Evolutionary conservation across 2,888 invertebrate species (phyloP).

Genomic region (Acleris sparsana): DNA sequence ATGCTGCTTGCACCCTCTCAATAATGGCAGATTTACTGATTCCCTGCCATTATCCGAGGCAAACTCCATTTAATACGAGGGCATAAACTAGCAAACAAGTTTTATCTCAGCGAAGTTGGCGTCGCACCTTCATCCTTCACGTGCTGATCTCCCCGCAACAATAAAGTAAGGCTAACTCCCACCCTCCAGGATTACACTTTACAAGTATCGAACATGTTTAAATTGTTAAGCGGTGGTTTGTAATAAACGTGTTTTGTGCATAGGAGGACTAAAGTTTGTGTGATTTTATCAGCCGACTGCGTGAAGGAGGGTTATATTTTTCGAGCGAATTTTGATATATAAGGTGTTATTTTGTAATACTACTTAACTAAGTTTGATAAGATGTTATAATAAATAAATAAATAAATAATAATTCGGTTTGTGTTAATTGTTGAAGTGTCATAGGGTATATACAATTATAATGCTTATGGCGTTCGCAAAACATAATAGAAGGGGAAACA

Average conservation of each 20-base stretch:
- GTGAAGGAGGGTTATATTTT: too few relatives aligned
- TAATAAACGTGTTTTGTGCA: neutral
- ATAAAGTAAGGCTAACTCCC: constrained; percentile 59
- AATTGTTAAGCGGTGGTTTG: constrained; percentile 27
- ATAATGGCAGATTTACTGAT: neutral
- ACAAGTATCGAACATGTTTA: constrained; percentile 40
- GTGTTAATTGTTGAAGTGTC: too few relatives aligned
- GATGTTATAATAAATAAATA: too few relatives aligned
- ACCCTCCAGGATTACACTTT: constrained; percentile 57
- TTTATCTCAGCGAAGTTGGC: constrained; percentile 73
- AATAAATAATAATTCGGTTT: too few relatives aligned
- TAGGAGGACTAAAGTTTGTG: neutral
- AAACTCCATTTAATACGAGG: constrained; percentile 53
- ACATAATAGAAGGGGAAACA: too few relatives aligned
- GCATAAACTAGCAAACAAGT: constrained; percentile 74
- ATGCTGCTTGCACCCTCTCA: too few relatives aligned
- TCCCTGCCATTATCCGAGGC: constrained; percentile 40
- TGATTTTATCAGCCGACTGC: too few relatives aligned
- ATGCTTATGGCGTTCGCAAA: too few relatives aligned
- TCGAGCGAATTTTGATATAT: too few relatives aligned
- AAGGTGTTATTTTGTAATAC: too few relatives aligned
- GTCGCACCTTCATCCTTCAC: constrained; percentile 78
- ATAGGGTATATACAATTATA: too few relatives aligned
- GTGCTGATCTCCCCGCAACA: constrained; percentile 70
- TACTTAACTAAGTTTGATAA: too few relatives aligned